Conservation (phyloP, 2,113 vertebrate species). For the Proterorhinus semilunaris region DNA sequence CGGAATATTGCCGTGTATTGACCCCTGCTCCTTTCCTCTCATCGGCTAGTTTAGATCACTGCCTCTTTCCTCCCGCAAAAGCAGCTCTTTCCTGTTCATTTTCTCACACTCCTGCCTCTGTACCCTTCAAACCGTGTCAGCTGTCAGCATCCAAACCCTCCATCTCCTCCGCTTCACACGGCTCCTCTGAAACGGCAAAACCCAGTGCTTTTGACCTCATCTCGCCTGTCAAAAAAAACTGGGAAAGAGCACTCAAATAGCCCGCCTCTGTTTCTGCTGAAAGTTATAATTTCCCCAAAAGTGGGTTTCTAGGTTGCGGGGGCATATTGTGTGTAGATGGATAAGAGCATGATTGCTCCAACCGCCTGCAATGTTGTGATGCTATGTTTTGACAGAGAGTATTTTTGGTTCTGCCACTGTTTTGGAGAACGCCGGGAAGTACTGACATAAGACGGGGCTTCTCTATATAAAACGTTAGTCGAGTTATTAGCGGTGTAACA, state of each 20-base stretch:
- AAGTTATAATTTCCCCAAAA: slow-evolving; percentile 55
- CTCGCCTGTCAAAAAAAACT: slow-evolving; percentile 48
- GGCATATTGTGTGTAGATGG: background rate
- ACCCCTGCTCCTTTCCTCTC: background rate
- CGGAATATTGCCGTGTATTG: background rate
- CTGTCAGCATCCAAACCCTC: slow-evolving; percentile 64
- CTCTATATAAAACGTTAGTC: background rate
- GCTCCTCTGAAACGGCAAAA: slow-evolving; percentile 46
- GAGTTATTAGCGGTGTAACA: background rate
- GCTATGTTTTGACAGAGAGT: background rate
- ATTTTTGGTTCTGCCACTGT: slow-evolving; percentile 9
- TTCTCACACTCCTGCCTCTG: slow-evolving; percentile 47
- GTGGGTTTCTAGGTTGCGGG: slow-evolving; percentile 58
- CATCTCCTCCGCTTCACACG: slow-evolving; percentile 55
- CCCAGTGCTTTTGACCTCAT: slow-evolving; percentile 45
- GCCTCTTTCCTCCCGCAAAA: slow-evolving; percentile 17
- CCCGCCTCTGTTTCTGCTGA: slow-evolving; percentile 28
- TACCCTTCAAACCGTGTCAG: slow-evolving; percentile 42
- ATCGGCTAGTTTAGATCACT: slow-evolving; percentile 27
- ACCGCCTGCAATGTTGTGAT: slow-evolving; percentile 10
- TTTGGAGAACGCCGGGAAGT: background rate
- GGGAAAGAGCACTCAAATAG: slow-evolving; percentile 14
- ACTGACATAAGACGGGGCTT: slow-evolving; percentile 1
- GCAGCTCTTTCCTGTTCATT: slow-evolving; percentile 36
- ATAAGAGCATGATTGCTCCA: slow-evolving; percentile 6